phyloP scores from a whole-genome alignment of 1,140 invertebrate species.

The Drosophila repleta region DNA sequence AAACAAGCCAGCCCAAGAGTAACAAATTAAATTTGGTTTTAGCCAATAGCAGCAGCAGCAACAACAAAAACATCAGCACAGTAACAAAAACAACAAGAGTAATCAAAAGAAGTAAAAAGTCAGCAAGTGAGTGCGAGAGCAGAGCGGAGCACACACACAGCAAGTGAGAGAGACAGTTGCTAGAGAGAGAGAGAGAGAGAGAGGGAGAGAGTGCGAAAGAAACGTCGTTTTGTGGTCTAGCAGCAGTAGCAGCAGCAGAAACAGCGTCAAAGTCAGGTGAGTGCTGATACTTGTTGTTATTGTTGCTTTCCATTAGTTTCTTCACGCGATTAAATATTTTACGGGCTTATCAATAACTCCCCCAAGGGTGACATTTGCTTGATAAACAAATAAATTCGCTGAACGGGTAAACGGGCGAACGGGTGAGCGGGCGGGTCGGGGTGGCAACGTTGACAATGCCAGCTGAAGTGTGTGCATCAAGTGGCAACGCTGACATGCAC shows the following conservation, averaged over 20 bases:
- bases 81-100: slow-evolving; percentile 29
- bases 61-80: neutral
- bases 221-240: slow-evolving; percentile 41
- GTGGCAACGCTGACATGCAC: slow-evolving; percentile 14
- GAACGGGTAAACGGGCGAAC: too few species aligned
- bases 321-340: slow-evolving; percentile 74
- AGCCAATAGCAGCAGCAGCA: slow-evolving; percentile 63
- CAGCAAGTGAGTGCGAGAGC: slow-evolving; percentile 21
- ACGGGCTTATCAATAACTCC: slow-evolving; percentile 69
- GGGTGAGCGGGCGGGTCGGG: neutral
- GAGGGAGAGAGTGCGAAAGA: neutral
- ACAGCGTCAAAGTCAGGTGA: slow-evolving; percentile 69
- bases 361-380: slow-evolving; percentile 69
- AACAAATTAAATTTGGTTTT: slow-evolving; percentile 81
- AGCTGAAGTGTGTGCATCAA: slow-evolving; percentile 11
- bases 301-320: slow-evolving; percentile 53
- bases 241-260: slow-evolving; percentile 23
- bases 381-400: slow-evolving; percentile 62
- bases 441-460: slow-evolving; percentile 6
- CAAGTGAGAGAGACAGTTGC: too few species aligned
- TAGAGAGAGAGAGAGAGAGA: slow-evolving; percentile 3
- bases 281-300: slow-evolving; percentile 36
- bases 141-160: neutral
- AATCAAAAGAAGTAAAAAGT: slow-evolving; percentile 37
- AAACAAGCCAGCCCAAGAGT: slow-evolving; percentile 50